Evolutionary conservation across 2,113 vertebrate genomes (phyloP).

Genomic region (Henicopernis longicauda): DNA sequence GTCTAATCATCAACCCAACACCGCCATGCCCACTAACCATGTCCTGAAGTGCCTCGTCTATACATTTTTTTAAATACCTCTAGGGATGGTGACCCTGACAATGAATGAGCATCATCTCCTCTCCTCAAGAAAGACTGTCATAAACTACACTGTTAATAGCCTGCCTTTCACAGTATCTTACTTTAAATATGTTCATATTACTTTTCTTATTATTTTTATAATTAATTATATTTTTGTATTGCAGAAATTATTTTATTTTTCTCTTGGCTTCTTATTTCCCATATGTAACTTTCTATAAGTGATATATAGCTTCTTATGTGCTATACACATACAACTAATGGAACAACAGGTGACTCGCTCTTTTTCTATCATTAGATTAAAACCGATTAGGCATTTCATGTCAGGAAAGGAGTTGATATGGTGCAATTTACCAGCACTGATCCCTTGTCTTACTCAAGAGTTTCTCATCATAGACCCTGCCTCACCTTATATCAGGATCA

Average conservation of each 20-base stretch:
- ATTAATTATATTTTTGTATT: background rate
- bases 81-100: too few species aligned
- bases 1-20: too few species aligned
- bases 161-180: background rate
- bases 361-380: background rate
- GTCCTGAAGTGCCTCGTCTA: too few species aligned
- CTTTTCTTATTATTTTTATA: background rate
- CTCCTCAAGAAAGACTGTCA: background rate
- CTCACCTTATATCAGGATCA: background rate
- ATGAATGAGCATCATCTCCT: background rate
- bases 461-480: background rate
- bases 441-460: background rate
- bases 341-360: background rate
- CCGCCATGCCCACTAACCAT: too few species aligned
- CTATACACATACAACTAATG: background rate
- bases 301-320: background rate
- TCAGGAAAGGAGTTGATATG: background rate
- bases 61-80: too few species aligned
- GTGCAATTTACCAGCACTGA: background rate
- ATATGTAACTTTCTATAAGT: background rate
- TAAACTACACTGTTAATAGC: background rate
- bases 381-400: background rate
- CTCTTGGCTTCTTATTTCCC: background rate
- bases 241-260: background rate
- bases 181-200: background rate